These are phyloP conservation scores for Tadarida brasiliensis DNA, from an alignment of 2,797 vertebrate species.

Conservation along the genomic window DNA sequence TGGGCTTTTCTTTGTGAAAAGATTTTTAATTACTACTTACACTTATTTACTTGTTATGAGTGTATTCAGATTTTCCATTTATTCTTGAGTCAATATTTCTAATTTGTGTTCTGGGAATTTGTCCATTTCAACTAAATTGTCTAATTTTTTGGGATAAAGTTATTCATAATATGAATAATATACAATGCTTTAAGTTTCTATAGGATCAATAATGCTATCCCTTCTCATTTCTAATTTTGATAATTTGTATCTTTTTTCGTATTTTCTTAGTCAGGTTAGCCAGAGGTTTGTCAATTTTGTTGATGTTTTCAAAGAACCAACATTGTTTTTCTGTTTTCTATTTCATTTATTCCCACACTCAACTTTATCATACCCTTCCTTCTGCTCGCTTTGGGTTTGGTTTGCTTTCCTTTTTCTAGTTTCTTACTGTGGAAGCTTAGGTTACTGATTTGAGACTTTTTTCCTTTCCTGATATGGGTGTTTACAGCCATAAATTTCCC, in stretches of 20 bases:
- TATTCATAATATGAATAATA: background rate
- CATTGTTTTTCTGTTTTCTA: background rate
- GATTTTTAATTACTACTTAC: background rate
- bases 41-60: background rate
- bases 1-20: background rate
- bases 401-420: background rate
- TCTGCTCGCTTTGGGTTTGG: background rate
- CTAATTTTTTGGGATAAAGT: background rate
- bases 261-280: background rate
- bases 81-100: background rate
- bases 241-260: background rate
- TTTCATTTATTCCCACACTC: background rate
- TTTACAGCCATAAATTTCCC: background rate
- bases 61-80: background rate
- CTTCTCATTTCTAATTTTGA: conserved; percentile 13
- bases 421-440: background rate
- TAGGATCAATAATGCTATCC: background rate
- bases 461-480: background rate
- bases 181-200: background rate
- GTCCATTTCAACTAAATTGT: background rate
- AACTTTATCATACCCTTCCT: background rate
- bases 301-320: background rate
- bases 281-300: background rate
- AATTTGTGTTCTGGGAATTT: background rate
- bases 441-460: background rate